Evolutionary conservation across 2,888 invertebrate genomes (phyloP).

Genomic region (Ennomos fuscantarius): DNA sequence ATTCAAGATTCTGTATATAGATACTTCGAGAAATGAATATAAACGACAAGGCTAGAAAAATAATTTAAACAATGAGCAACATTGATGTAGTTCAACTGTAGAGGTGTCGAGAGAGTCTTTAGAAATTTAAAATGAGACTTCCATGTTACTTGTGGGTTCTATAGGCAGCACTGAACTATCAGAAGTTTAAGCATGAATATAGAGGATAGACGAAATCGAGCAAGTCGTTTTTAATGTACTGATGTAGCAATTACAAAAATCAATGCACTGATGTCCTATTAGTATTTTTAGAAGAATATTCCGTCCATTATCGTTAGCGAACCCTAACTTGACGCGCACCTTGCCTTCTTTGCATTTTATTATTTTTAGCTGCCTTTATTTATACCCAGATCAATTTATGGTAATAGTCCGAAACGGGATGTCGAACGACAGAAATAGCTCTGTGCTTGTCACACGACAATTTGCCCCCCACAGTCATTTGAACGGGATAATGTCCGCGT

Average conservation of each 20-base stretch:
- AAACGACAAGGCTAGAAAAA: too few species aligned
- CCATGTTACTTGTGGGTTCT: too few species aligned
- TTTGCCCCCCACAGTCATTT: conserved; percentile 53
- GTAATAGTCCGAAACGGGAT: conserved; percentile 57
- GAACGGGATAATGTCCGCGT: conserved; percentile 33
- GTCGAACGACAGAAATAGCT: conserved; percentile 58
- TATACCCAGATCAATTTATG: conserved; percentile 49
- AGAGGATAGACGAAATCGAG: too few species aligned
- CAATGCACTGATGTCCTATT: neutral
- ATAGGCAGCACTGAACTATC: too few species aligned
- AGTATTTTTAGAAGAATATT: neutral
- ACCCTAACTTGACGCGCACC: neutral
- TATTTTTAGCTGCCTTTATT: conserved; percentile 51
- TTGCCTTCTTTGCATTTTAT: conserved; percentile 18
- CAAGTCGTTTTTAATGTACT: too few species aligned
- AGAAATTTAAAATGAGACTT: too few species aligned
- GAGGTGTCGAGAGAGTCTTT: too few species aligned
- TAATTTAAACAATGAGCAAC: too few species aligned
- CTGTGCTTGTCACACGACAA: conserved; percentile 56
- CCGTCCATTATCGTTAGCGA: conserved; percentile 5
- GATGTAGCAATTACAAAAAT: neutral
- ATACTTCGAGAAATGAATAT: too few species aligned
- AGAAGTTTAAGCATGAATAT: too few species aligned
- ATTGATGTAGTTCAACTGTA: too few species aligned
- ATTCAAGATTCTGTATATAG: too few species aligned